Percentiles rank a stretch among this genome's conserved stretches.
These are phyloP conservation scores for Scatophagus argus DNA, from an alignment of 2,113 vertebrate species.

Conservation along the genomic window DNA sequence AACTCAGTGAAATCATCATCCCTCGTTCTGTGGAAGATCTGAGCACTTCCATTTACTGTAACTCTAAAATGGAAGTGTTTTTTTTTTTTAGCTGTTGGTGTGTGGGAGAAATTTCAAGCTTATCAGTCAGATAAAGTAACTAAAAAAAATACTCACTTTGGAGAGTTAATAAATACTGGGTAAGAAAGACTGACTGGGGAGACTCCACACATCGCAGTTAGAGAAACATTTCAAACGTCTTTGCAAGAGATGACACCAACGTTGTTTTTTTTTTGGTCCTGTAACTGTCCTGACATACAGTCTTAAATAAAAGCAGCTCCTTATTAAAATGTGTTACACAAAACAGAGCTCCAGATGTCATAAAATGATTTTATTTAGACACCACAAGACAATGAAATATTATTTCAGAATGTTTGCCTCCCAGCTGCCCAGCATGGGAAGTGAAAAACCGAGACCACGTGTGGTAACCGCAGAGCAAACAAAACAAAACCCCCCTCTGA, in stretches of 20 bases:
- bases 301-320: background rate
- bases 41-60: background rate
- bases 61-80: background rate
- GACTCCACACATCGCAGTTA: background rate
- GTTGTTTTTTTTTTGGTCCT: background rate
- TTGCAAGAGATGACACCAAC: background rate
- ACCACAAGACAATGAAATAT: background rate
- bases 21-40: background rate
- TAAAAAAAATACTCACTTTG: too few species aligned
- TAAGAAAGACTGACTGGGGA: background rate
- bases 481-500: background rate
- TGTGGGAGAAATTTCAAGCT: background rate
- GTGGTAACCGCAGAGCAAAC: slow-evolving; percentile 19
- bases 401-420: background rate
- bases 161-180: background rate
- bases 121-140: too few species aligned
- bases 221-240: background rate
- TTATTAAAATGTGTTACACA: background rate
- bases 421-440: background rate
- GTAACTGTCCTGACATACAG: background rate
- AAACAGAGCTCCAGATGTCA: background rate
- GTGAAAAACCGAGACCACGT: background rate
- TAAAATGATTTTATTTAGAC: background rate
- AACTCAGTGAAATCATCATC: background rate
- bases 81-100: background rate